These are phyloP conservation scores for Charadrius vociferus DNA, from an alignment of 2,113 vertebrate species.

Conservation along the genomic window DNA sequence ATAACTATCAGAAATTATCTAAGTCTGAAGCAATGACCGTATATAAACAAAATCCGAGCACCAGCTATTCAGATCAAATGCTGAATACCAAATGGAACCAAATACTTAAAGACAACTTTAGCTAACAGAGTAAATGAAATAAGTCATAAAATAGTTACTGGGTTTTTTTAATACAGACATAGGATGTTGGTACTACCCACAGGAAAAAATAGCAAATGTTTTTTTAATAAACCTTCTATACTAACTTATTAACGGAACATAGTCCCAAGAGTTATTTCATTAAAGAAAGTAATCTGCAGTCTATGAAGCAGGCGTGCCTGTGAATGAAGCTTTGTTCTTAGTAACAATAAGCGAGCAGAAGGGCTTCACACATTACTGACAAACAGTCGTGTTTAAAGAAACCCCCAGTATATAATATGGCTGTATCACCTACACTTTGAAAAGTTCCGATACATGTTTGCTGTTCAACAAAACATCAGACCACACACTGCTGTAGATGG, in stretches of 20 bases:
- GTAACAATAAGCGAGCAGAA: not conserved
- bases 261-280: not conserved
- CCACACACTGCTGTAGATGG: not conserved
- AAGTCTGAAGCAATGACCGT: not conserved
- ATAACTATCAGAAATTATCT: not conserved
- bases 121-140: not conserved
- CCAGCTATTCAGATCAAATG: not conserved
- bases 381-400: fast-evolving
- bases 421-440: not conserved
- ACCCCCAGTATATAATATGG: not conserved
- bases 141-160: not conserved
- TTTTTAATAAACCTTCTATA: not conserved
- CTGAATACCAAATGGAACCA: not conserved
- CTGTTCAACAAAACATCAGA: not conserved
- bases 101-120: not conserved
- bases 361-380: not conserved
- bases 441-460: not conserved
- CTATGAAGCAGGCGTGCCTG: not conserved
- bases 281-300: not conserved
- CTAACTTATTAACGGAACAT: not conserved
- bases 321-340: not conserved
- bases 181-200: not conserved
- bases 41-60: not conserved
- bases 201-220: not conserved
- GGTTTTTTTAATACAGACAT: not conserved